Percentiles rank a stretch among this genome's conserved stretches.
Conservation (phyloP, 2,888 invertebrate genomes). For the Melanotus villosus region DNA sequence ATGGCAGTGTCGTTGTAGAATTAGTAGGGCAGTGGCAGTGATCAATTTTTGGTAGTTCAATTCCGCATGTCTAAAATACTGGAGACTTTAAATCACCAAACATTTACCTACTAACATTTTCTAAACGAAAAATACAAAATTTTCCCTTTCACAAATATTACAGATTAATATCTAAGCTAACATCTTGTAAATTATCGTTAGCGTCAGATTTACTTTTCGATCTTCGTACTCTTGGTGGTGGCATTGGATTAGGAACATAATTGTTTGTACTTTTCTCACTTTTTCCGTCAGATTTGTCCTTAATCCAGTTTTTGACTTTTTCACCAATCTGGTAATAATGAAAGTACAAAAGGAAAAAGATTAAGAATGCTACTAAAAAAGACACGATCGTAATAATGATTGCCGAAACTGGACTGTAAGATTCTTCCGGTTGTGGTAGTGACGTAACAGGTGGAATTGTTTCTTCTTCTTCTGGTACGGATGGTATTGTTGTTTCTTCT, state of each 20-base stretch:
- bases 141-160: not conserved
- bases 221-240: slow-evolving; percentile 57
- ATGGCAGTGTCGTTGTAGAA: too few species aligned
- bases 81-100: too few species aligned
- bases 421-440: slow-evolving; percentile 55
- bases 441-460: slow-evolving; percentile 40
- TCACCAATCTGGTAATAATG: slow-evolving; percentile 84
- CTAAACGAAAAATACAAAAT: too few species aligned
- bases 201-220: slow-evolving; percentile 17
- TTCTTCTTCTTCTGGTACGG: slow-evolving; percentile 64
- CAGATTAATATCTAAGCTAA: slow-evolving; percentile 21
- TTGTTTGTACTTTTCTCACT: slow-evolving; percentile 36
- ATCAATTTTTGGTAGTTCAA: too few species aligned
- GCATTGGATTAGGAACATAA: slow-evolving; percentile 60
- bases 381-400: slow-evolving; percentile 76
- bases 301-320: slow-evolving; percentile 76
- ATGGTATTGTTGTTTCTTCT: slow-evolving; percentile 69
- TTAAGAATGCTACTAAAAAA: slow-evolving; percentile 76
- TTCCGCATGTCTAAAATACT: not conserved
- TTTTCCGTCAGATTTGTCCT: slow-evolving; percentile 56
- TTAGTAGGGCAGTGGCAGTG: too few species aligned
- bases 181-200: slow-evolving; percentile 5
- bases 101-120: too few species aligned
- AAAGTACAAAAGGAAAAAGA: slow-evolving; percentile 79
- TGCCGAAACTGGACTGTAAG: slow-evolving; percentile 71